A percentile compares a stretch with the other conserved stretches of the same genome.
Evolutionary conservation across 2,113 vertebrate genomes (phyloP).

Genomic region (Seriola quinqueradiata): DNA sequence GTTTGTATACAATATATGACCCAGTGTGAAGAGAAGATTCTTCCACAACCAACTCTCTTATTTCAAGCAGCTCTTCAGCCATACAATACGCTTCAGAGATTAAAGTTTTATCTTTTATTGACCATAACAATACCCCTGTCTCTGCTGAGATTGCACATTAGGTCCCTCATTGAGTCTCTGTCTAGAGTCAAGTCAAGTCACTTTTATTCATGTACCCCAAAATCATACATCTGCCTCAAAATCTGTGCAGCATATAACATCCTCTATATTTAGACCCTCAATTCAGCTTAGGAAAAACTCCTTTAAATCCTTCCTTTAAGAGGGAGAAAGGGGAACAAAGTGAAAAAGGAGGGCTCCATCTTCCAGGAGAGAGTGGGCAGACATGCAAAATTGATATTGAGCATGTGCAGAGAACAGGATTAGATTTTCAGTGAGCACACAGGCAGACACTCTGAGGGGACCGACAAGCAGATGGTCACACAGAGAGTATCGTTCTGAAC

Average conservation of each 20-base stretch:
- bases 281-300: neutral
- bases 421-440: constrained; percentile 24
- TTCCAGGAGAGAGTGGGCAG: constrained; percentile 16
- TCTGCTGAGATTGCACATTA: neutral
- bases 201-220: neutral
- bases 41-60: neutral
- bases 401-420: constrained; percentile 36
- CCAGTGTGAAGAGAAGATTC: neutral
- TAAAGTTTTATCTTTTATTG: neutral
- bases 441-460: neutral
- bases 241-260: neutral
- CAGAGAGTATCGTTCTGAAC: neutral
- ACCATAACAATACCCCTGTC: neutral
- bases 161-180: neutral
- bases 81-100: neutral
- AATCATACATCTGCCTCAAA: neutral
- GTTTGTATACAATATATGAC: neutral
- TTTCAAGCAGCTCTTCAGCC: neutral
- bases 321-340: neutral
- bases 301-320: constrained; percentile 3
- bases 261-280: neutral
- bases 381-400: neutral
- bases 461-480: neutral
- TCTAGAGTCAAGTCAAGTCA: neutral
- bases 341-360: neutral